phyloP scores from a whole-genome alignment of 2,113 vertebrate species.

The Oriolus oriolus region DNA sequence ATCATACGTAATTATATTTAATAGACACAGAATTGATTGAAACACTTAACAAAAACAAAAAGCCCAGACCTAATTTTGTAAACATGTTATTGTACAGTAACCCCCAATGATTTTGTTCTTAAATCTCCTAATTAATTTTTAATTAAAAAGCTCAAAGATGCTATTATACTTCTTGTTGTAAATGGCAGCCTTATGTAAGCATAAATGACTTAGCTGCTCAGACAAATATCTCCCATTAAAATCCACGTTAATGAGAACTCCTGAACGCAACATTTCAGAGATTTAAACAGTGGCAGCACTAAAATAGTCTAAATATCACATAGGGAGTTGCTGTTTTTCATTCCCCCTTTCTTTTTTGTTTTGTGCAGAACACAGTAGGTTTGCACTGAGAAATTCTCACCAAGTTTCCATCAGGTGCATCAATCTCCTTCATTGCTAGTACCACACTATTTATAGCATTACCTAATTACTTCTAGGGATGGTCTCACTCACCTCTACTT shows the following conservation, averaged over 20 bases:
- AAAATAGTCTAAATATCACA: neutral
- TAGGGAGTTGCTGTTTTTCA: neutral
- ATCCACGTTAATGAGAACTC: constrained; percentile 23
- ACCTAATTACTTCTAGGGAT: neutral
- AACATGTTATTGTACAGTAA: constrained; percentile 79
- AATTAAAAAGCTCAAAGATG: constrained; percentile 81
- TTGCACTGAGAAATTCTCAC: neutral
- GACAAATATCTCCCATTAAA: constrained; percentile 62
- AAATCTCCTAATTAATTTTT: constrained; percentile 84
- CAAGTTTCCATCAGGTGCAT: neutral
- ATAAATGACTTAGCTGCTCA: constrained; percentile 1
- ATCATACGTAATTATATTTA: constrained; percentile 78
- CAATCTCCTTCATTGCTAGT: neutral
- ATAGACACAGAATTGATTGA: constrained; percentile 78
- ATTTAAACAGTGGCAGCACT: neutral
- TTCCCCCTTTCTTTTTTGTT: neutral
- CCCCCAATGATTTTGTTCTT: constrained; percentile 77
- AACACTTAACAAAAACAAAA: constrained; percentile 74
- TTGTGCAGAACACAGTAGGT: neutral
- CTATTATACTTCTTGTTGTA: constrained; percentile 65
- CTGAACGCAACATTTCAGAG: neutral
- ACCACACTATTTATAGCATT: neutral
- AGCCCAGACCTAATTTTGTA: constrained; percentile 75
- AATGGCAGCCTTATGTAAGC: constrained; percentile 64
- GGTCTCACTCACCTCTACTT: neutral